phyloP scores from a whole-genome alignment of 2,113 vertebrate genomes.

The Poeciliopsis retropinna region DNA sequence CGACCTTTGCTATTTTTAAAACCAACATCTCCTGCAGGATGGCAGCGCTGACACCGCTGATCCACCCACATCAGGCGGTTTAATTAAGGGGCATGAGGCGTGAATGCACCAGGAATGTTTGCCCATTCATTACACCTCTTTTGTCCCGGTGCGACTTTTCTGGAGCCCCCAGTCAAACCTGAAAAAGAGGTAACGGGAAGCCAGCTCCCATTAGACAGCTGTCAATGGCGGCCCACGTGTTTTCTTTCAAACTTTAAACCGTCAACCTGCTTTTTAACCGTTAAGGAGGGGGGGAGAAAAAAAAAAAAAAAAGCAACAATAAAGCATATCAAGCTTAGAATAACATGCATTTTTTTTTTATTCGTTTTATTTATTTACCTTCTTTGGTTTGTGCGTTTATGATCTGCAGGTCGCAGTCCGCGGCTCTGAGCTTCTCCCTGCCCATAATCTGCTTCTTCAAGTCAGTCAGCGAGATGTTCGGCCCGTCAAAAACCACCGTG shows the following conservation, averaged over 20 bases:
- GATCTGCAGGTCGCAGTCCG: slow-evolving; percentile 95
- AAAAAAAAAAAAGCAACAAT: not conserved
- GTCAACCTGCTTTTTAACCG: not conserved
- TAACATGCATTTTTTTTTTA: not conserved
- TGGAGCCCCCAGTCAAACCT: slow-evolving; percentile 22
- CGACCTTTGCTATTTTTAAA: slow-evolving; percentile 59
- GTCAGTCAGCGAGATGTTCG: slow-evolving; percentile 91
- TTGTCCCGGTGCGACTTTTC: slow-evolving; percentile 51
- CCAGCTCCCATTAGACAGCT: slow-evolving; percentile 25
- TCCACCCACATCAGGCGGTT: slow-evolving; percentile 13
- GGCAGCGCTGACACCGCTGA: not conserved
- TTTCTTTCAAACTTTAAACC: slow-evolving; percentile 26
- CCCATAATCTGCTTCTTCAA: slow-evolving; percentile 97
- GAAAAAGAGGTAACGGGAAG: slow-evolving; percentile 35
- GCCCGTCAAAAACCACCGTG: slow-evolving; percentile 93
- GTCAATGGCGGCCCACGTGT: slow-evolving; percentile 64
- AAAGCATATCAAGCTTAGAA: not conserved
- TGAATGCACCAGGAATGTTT: slow-evolving; percentile 46
- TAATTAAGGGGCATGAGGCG: slow-evolving; percentile 9
- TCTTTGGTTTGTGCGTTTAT: slow-evolving; percentile 96
- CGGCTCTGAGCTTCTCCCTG: slow-evolving; percentile 92
- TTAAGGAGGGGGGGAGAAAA: too few relatives aligned
- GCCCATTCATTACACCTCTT: slow-evolving; percentile 39
- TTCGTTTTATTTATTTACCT: slow-evolving; percentile 77
- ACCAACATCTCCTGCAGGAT: slow-evolving; percentile 17